A percentile compares a stretch with the other conserved stretches of the same genome.
These are phyloP conservation scores for Slavum lentiscoides DNA, from an alignment of 2,888 invertebrate species.

Conservation along the genomic window DNA sequence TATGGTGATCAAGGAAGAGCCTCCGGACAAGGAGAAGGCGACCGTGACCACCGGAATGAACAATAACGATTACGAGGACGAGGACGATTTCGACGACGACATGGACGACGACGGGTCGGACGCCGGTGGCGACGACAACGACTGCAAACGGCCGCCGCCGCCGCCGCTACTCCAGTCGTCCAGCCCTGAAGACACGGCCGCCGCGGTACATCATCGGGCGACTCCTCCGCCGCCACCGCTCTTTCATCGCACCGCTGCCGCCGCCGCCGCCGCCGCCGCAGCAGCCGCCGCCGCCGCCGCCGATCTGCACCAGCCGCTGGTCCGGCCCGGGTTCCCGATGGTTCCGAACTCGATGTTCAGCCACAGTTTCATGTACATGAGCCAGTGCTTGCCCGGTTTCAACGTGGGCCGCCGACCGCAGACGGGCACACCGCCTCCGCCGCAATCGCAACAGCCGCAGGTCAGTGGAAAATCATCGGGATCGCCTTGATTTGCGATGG, in stretches of 20 bases:
- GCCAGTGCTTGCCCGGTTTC: constrained; percentile 76
- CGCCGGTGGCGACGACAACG: constrained; percentile 57
- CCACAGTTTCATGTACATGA: constrained; percentile 90
- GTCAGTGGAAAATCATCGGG: no score
- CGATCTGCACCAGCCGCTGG: constrained; percentile 34
- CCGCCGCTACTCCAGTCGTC: neutral
- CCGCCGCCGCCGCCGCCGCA: constrained; percentile 26
- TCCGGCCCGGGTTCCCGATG: constrained; percentile 68
- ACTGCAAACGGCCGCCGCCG: constrained; percentile 19
- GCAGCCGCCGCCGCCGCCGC: constrained; percentile 31
- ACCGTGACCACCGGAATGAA: constrained; percentile 66
- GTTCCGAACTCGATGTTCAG: constrained; percentile 87
- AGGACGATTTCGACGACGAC: constrained; percentile 61
- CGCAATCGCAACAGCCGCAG: constrained; percentile 61
- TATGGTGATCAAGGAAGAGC: constrained; percentile 63
- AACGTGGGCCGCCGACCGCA: constrained; percentile 64
- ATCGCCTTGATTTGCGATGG: no score
- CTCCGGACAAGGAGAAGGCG: constrained; percentile 63
- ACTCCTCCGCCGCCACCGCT: constrained; percentile 5
- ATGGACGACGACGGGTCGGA: constrained; percentile 60
- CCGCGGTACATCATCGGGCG: constrained; percentile 9
- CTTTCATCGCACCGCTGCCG: constrained; percentile 44
- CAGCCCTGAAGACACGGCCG: constrained; percentile 30
- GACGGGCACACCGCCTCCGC: constrained; percentile 58
- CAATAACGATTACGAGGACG: constrained; percentile 61